A percentile compares a stretch with the other conserved stretches of the same genome.
Conservation (phyloP, 2,113 vertebrate species). For the Indri indri region DNA sequence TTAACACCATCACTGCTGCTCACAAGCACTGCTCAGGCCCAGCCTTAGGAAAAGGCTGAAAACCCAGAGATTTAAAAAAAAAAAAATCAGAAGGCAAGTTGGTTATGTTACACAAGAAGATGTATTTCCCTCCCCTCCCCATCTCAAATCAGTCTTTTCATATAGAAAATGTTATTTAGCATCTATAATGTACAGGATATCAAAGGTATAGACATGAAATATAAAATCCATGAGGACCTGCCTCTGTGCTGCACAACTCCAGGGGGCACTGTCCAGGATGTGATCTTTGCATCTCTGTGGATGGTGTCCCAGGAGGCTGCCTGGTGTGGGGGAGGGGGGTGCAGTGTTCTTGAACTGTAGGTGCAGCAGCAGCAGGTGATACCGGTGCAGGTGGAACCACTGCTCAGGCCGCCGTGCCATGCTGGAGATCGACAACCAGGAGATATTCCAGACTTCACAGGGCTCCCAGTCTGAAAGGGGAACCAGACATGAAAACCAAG, state of each 20-base stretch:
- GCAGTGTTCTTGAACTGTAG: background rate
- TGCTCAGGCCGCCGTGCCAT: background rate
- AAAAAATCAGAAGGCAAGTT: background rate
- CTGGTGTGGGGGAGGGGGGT: background rate
- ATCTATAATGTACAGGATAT: rapidly evolving
- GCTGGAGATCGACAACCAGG: background rate
- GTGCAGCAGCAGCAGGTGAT: background rate
- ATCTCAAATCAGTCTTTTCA: background rate
- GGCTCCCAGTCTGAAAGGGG: constrained; percentile 16
- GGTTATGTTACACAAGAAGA: background rate
- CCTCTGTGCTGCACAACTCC: background rate
- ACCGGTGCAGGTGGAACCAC: rapidly evolving
- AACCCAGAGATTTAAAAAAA: background rate
- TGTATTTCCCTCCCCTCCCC: background rate
- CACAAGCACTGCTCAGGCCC: background rate
- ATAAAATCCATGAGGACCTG: background rate
- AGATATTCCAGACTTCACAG: background rate
- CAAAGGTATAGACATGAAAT: rapidly evolving
- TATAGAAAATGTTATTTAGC: background rate
- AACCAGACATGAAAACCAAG: constrained; percentile 52
- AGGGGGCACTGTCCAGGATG: rapidly evolving
- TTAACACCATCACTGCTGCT: rapidly evolving
- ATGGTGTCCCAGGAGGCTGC: background rate
- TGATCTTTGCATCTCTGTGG: background rate
- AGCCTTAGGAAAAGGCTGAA: background rate